Percentiles rank a stretch among this genome's conserved stretches.
These are phyloP conservation scores for Pangasianodon gigas DNA, from an alignment of 2,113 vertebrate genomes.

Conservation along the genomic window DNA sequence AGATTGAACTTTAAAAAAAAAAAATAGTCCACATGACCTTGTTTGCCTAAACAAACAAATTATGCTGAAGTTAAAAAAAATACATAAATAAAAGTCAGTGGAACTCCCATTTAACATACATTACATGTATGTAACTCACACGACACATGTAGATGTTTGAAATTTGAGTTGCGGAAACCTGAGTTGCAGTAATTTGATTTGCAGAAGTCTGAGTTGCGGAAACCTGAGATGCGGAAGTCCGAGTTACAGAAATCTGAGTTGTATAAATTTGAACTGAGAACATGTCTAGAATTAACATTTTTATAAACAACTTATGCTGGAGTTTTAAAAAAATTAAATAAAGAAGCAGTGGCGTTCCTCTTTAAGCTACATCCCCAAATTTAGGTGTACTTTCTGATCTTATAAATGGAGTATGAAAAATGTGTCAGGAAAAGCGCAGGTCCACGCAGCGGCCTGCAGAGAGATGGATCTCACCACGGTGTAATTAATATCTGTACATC, in stretches of 20 bases:
- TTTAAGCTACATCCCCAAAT: not conserved
- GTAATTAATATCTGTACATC: constrained; percentile 73
- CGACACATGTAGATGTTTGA: not conserved
- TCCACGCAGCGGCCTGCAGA: constrained; percentile 58
- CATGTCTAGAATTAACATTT: not conserved
- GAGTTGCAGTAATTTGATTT: not conserved
- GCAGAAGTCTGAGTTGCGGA: not conserved
- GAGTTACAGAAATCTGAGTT: not conserved
- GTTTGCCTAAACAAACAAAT: not conserved
- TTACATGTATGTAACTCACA: too few species aligned
- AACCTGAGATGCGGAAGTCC: not conserved
- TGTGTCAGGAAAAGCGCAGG: constrained; percentile 71
- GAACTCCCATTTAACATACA: not conserved
- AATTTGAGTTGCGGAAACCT: not conserved
- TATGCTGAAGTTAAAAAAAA: not conserved
- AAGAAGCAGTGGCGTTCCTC: not conserved
- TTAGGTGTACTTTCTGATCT: constrained; percentile 60
- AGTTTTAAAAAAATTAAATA: too few species aligned
- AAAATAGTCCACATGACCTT: not conserved
- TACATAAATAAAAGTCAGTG: not conserved
- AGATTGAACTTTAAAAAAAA: too few species aligned
- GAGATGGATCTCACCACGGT: constrained; percentile 58
- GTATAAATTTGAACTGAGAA: not conserved
- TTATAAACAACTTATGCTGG: not conserved
- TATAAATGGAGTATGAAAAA: constrained; percentile 69